Evolutionary conservation across 2,888 invertebrate genomes (phyloP), one percentile per base, ranked within the genome.

Genomic region (Drosophila flavopinicola): DNA sequence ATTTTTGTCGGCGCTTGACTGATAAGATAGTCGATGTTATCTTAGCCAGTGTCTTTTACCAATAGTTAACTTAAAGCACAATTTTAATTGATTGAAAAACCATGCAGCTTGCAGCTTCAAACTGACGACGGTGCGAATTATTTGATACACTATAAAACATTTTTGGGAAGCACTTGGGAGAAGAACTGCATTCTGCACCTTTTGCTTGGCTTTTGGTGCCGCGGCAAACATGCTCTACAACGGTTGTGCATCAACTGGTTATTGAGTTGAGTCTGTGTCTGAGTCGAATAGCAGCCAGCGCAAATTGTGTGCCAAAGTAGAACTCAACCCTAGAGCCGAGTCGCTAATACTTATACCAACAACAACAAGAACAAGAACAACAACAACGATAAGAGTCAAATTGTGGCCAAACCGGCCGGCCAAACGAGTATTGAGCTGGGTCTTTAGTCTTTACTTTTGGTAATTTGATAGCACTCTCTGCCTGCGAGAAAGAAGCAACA

Each of bases 221-320:
- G 78, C 66, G 45, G 56, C 67, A 75, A 85, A 80, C 79, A 80
- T 80, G 63, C 67, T 85, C 66, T 29, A 66, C 86, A 78, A 73
- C 73, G 73, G 64, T 54, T 85, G 67, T 60, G 65, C 77, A 63
- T 61, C 66, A 76, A 80, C 79, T 83, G 82, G 85, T 75, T 69
- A 51, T 66, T 54, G 29, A 64, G 47, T 35, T 57, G 23, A 35
- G 35, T 15, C n/a, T n/a, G n/a, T n/a, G n/a, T n/a, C n/a, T n/a
- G n/a, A n/a, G n/a, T n/a, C n/a, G n/a, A n/a, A n/a, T n/a, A n/a
- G n/a, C n/a, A n/a, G n/a, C n/a, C 51, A 11, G 45, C 53, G 56
- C 44, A 49, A 33, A 45, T 41, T 45, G 44, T 35, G 61, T 39
- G 23, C 17, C 38, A 44, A 44, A 53, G 58, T 58, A 53, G 37